Evolutionary conservation across 64 coral and sea anemone genomes (phyloP).

Genomic region (Exaiptasia diaphana): DNA sequence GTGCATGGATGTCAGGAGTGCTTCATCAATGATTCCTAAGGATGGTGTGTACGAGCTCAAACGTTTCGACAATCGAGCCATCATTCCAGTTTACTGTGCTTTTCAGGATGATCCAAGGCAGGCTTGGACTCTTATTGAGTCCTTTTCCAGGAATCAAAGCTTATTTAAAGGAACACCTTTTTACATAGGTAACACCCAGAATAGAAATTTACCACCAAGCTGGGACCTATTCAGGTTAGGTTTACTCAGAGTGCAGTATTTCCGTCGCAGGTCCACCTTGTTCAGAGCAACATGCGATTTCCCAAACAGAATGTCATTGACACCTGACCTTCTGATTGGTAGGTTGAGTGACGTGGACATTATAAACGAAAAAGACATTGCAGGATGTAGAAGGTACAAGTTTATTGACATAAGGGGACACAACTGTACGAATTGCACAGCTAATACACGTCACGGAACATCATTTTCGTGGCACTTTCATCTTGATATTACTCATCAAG

Average conservation of each 20-base stretch:
- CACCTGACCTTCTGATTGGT: neutral
- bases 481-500: neutral
- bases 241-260: neutral
- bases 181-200: neutral
- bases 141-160: slow-evolving; percentile 18
- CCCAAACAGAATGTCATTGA: neutral
- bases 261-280: neutral
- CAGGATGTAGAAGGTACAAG: neutral
- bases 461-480: neutral
- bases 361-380: neutral
- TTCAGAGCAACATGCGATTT: neutral
- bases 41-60: slow-evolving; percentile 1
- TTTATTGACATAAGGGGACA: neutral
- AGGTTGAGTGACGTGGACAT: neutral
- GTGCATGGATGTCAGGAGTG: neutral
- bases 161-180: neutral
- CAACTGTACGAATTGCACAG: neutral
- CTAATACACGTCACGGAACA: neutral
- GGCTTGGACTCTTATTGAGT: slow-evolving; percentile 51
- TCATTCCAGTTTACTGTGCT: neutral
- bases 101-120: neutral
- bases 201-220: neutral
- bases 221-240: neutral
- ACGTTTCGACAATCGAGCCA: neutral
- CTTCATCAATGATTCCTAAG: neutral